Evolutionary conservation across 2,113 vertebrate species (phyloP).

Genomic region (Chlorodrepanis virens): DNA sequence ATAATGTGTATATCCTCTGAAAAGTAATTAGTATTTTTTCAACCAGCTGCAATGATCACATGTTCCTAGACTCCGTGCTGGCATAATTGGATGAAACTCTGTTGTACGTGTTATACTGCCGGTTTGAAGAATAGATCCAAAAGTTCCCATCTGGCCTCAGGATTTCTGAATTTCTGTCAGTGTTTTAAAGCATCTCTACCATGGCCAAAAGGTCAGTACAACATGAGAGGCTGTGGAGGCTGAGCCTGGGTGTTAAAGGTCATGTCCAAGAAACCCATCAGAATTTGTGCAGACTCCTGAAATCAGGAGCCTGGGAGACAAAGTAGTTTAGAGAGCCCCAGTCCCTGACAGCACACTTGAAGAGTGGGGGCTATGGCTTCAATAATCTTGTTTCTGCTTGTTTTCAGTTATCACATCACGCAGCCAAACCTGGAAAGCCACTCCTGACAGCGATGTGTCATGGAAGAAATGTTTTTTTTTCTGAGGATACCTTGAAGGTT

Average conservation of each 20-base stretch:
- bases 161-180: background rate
- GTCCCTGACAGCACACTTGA: background rate
- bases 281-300: background rate
- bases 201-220: background rate
- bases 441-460: background rate
- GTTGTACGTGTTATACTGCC: background rate
- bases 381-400: background rate
- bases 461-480: background rate
- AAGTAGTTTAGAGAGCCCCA: background rate
- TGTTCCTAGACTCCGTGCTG: constrained; percentile 14
- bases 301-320: background rate
- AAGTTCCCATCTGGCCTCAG: background rate
- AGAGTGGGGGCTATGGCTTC: background rate
- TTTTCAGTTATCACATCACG: background rate
- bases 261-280: background rate
- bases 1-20: constrained; percentile 18
- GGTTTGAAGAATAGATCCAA: background rate
- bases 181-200: background rate
- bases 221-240: background rate
- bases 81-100: constrained; percentile 45
- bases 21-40: constrained; percentile 60
- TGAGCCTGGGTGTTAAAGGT: background rate
- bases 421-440: background rate
- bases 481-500: background rate
- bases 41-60: constrained; percentile 11